Base-by-base conservation (phyloP, 2,888 invertebrate species). In the Polydesmus complanatus region DNA sequence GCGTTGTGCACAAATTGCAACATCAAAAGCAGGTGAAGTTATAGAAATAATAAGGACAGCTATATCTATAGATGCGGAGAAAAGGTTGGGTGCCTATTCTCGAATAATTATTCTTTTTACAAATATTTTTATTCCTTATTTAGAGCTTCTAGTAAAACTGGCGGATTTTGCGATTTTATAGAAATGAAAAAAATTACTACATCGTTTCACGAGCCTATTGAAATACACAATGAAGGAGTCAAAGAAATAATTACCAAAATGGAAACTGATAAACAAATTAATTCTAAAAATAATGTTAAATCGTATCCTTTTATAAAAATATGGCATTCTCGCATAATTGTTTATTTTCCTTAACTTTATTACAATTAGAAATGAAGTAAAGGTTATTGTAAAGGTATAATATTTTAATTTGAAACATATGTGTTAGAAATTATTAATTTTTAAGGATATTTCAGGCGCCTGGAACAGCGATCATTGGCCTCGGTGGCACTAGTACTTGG, bases 1-100 rank as follows among this genome's bases (percentile, higher is more conserved):
- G 56, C 79, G 80, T 68, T 85, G 85, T 61, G 80, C 85, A 1
- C 75, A 77, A 50, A 79, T 79, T 70, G 88, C 88, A 11, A 81
- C 84, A 0, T 78, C 78, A 25, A 80, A 84, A 68, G 84, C 84
- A n/a, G 80, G 79, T 66, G 73, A 76, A 55, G 73, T 88, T 23
- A 83, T 89, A 0, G 80, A 83, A 61, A 73, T 79, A 64, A 80
- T 90, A n/a, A 88, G 87, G 72, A 76, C 79, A 53, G 76, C 78
- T 23, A 77, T 89, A 18, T 77, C 79, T 62, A 71, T 76, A 60
- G 88, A 91, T 75, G 77, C 79, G 58, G 75, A 79, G 67, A 73
- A 78, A 60, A 80, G 84, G 83, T 83, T 69, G n/a, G n/a, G n/a
- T n/a, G n/a, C n/a, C n/a, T n/a, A n/a, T n/a, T n/a, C n/a, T n/a